Evolutionary conservation across 2,113 vertebrate species (phyloP), one percentile per base, ranked within the genome.

Genomic region (Ramphastos sulfuratus): DNA sequence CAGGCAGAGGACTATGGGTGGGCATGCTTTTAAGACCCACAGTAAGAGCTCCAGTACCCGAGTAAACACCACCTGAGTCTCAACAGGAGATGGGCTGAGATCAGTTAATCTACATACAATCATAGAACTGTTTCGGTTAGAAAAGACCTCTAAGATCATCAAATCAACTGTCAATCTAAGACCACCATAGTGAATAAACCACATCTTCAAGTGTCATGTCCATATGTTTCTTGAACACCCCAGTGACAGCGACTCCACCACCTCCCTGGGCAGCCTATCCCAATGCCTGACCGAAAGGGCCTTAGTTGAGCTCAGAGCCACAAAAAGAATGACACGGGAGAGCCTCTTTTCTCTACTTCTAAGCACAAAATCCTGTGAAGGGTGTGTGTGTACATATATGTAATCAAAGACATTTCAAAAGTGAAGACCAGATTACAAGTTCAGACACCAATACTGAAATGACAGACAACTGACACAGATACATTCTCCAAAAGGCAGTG

Each of bases 371-470:
- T 46, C 20, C 30, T 5, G 0, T 3, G 5, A 52, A 25, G 9
- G 0, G 1, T 3, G 3, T 44, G 1, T 25, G 8, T 35, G 7
- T n/a, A 3, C 31, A 0, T 18, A 6, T 17, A 11, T 8, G 2
- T 25, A 56, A 20, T 14, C 66, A 44, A 46, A 86, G 27, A 52
- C 31, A 30, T 7, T 35, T 31, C 9, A 77, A 48, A 33, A 65
- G 50, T 35, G 50, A 90, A 79, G 58, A 79, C 10, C 0, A 0
- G 58, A 75, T 24, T 24, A n/a, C 48, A 46, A 87, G 42, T 66
- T 72, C 58, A 65, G 24, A 65, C 6, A n/a, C 16, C 24, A 37
- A 5, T 76, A 72, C 59, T 7, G 21, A 85, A 87, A 60, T 30
- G 27, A 64, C 37, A 87, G 48, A 39, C 15, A 75, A 21, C 20